phyloP scores from a whole-genome alignment of 2,113 vertebrate species.

The Stegastes partitus region DNA sequence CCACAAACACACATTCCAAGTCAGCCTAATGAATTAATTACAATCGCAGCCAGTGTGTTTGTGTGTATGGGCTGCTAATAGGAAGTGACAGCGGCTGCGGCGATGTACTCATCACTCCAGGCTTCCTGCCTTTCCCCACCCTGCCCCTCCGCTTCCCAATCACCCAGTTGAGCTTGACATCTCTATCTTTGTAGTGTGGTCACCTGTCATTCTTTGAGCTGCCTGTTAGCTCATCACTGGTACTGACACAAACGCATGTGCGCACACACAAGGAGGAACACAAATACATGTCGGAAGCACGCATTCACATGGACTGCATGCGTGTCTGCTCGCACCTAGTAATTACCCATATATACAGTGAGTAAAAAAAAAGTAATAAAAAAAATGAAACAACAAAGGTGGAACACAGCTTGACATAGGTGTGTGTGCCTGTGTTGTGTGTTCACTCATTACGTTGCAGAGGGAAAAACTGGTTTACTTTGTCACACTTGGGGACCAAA shows the following conservation, averaged over 20 bases:
- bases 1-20: slow-evolving; percentile 32
- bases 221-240: slow-evolving; percentile 64
- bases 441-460: no score
- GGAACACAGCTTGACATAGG: not conserved
- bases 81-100: slow-evolving; percentile 81
- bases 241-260: slow-evolving; percentile 45
- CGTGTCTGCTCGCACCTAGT: slow-evolving; percentile 43
- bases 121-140: slow-evolving; percentile 59
- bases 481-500: not conserved
- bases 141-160: slow-evolving; percentile 21
- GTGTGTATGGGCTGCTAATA: slow-evolving; percentile 72
- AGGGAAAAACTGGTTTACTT: no score
- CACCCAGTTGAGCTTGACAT: slow-evolving; percentile 75
- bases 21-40: slow-evolving; percentile 75
- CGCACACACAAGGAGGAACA: slow-evolving; percentile 13
- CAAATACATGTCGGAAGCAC: not conserved
- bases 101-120: slow-evolving; percentile 76
- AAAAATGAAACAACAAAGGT: not conserved
- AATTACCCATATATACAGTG: slow-evolving; percentile 17
- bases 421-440: not conserved
- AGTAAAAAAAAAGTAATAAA: slow-evolving; percentile 21
- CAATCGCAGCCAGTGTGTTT: slow-evolving; percentile 61
- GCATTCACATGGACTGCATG: not conserved
- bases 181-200: slow-evolving; percentile 77
- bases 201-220: slow-evolving; percentile 77